A percentile compares a stretch with the other conserved stretches of the same genome.
Conservation (phyloP, 2,888 invertebrate species). For the Epiblema foenella region DNA sequence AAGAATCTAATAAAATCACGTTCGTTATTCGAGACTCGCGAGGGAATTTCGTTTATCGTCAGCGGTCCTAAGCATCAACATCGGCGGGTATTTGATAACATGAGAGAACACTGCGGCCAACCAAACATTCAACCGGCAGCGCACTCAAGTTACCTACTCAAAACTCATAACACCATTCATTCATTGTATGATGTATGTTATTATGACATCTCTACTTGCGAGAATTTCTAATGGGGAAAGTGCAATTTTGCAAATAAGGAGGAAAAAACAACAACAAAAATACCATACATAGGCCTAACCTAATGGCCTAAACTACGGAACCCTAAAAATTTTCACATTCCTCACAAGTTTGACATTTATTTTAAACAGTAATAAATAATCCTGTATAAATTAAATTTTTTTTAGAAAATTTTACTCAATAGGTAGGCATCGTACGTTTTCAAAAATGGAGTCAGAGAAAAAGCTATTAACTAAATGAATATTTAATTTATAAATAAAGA, state of each 20-base stretch:
- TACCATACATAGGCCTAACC: no score
- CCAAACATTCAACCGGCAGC: constrained; percentile 66
- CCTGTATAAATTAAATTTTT: no score
- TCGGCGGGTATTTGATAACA: constrained; percentile 76
- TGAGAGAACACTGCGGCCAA: constrained; percentile 53
- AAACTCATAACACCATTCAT: constrained; percentile 52
- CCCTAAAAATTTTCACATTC: no score
- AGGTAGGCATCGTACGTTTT: not conserved
- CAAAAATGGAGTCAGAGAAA: not conserved
- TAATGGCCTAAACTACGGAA: no score
- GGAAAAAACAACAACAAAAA: not conserved
- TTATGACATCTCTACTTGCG: constrained; percentile 11
- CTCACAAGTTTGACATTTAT: no score
- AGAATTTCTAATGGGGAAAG: not conserved
- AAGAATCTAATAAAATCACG: constrained; percentile 78
- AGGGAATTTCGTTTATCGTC: constrained; percentile 66
- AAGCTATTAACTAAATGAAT: not conserved
- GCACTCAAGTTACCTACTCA: constrained; percentile 58
- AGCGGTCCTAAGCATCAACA: constrained; percentile 65
- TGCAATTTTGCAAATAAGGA: no score
- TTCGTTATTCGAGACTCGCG: constrained; percentile 51
- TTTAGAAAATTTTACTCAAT: not conserved
- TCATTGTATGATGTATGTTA: constrained; percentile 7
- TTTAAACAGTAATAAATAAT: no score
- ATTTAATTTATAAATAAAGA: no score